phyloP scores from a whole-genome alignment of 2,797 vertebrate genomes.

The Microcaecilia unicolor region DNA sequence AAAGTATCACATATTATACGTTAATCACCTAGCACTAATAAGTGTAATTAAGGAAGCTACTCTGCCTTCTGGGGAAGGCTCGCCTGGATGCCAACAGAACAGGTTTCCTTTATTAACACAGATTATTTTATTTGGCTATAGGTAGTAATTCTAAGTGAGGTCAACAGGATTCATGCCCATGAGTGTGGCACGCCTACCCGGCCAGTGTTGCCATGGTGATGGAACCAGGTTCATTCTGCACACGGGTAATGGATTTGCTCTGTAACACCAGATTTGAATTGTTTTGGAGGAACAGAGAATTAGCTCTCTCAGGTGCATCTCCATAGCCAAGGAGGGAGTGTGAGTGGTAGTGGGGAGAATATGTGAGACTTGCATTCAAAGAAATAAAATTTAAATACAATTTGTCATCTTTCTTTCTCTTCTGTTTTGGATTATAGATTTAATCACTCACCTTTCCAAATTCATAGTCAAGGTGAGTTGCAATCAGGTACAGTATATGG shows the following conservation, averaged over 20 bases:
- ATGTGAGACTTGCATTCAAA: too few species aligned
- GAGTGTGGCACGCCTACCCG: background rate
- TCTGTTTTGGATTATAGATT: too few species aligned
- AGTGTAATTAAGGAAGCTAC: slow-evolving; percentile 46
- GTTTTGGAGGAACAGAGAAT: background rate
- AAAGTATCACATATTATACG: slow-evolving; percentile 43
- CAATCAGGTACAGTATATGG: too few species aligned
- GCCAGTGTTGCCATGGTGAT: slow-evolving; percentile 8
- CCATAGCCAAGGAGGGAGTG: background rate
- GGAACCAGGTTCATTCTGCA: slow-evolving; percentile 15
- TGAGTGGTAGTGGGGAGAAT: too few species aligned
- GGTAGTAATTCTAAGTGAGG: slow-evolving; percentile 66
- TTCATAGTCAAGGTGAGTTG: too few species aligned
- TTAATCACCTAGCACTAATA: slow-evolving; percentile 46
- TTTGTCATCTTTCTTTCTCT: too few species aligned
- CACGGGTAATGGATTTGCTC: slow-evolving; percentile 12
- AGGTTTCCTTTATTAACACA: slow-evolving; percentile 60
- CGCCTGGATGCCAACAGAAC: slow-evolving; percentile 34
- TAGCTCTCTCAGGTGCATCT: background rate
- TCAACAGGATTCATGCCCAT: slow-evolving; percentile 34
- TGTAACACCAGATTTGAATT: background rate
- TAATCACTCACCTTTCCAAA: too few species aligned
- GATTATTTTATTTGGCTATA: slow-evolving; percentile 69
- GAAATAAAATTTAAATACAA: too few species aligned
- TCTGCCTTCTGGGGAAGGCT: slow-evolving; percentile 37